Conservation (phyloP, 2,113 vertebrate species). For the Rhinoptilus africanus region DNA sequence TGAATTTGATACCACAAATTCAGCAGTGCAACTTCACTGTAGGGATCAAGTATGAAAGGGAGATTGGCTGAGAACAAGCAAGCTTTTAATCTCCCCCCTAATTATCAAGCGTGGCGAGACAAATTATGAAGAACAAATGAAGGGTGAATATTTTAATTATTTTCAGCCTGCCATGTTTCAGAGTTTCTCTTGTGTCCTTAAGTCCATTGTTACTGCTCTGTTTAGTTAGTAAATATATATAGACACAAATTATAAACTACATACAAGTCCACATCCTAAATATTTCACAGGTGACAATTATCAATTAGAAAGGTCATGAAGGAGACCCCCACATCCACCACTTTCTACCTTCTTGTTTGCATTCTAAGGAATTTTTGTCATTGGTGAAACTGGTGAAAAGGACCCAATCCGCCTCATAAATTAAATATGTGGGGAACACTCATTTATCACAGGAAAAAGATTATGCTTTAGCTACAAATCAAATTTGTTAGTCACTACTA, state of each 20-base stretch:
- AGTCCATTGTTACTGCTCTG: not conserved
- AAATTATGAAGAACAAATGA: slow-evolving; percentile 43
- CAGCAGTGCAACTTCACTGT: not conserved
- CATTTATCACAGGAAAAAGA: not conserved
- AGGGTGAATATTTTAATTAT: slow-evolving; percentile 43
- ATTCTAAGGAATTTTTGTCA: not conserved
- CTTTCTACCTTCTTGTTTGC: not conserved
- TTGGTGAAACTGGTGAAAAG: not conserved
- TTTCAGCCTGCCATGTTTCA: not conserved
- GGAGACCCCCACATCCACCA: not conserved
- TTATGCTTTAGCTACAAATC: not conserved
- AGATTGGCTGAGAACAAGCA: slow-evolving; percentile 23
- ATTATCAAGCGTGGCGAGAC: slow-evolving; percentile 13
- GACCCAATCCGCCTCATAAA: not conserved
- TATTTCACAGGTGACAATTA: not conserved
- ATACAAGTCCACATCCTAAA: not conserved
- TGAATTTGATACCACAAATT: slow-evolving; percentile 18
- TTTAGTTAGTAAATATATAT: not conserved
- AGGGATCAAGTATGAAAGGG: slow-evolving; percentile 26
- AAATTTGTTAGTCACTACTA: not conserved
- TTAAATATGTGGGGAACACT: not conserved
- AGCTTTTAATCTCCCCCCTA: slow-evolving; percentile 34
- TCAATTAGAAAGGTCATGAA: not conserved
- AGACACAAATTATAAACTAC: not conserved
- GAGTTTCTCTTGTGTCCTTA: not conserved